phyloP scores from a whole-genome alignment of 2,113 vertebrate genomes.

The Sceloporus undulatus region DNA sequence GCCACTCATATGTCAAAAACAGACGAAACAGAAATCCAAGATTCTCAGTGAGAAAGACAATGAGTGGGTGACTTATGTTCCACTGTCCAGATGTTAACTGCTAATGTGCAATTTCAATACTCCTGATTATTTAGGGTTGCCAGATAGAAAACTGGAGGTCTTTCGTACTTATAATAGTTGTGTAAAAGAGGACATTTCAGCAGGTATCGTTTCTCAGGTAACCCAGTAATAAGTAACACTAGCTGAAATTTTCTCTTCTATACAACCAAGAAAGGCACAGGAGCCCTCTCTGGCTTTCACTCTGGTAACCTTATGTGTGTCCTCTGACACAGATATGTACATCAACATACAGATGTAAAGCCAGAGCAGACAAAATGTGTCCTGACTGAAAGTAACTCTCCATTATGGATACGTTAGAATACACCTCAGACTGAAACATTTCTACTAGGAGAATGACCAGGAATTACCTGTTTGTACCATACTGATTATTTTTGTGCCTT shows the following conservation, averaged over 20 bases:
- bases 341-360: too few relatives aligned
- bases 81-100: neutral
- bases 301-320: too few relatives aligned
- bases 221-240: neutral
- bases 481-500: neutral
- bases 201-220: neutral
- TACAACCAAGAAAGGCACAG: too few relatives aligned
- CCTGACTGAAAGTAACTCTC: neutral
- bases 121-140: neutral
- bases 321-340: too few relatives aligned
- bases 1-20: neutral
- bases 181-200: too few relatives aligned
- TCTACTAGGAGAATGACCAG: neutral
- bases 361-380: neutral
- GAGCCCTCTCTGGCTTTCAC: too few relatives aligned
- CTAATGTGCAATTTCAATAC: neutral
- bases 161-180: too few relatives aligned
- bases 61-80: too few relatives aligned
- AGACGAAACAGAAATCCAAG: too few relatives aligned
- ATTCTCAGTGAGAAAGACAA: too few relatives aligned
- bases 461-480: neutral
- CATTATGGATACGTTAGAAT: neutral
- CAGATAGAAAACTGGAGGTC: too few relatives aligned
- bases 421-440: neutral
- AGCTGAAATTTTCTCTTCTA: too few relatives aligned